Base-by-base conservation (phyloP, 2,888 invertebrate genomes). In the Cactoblastis cactorum region DNA sequence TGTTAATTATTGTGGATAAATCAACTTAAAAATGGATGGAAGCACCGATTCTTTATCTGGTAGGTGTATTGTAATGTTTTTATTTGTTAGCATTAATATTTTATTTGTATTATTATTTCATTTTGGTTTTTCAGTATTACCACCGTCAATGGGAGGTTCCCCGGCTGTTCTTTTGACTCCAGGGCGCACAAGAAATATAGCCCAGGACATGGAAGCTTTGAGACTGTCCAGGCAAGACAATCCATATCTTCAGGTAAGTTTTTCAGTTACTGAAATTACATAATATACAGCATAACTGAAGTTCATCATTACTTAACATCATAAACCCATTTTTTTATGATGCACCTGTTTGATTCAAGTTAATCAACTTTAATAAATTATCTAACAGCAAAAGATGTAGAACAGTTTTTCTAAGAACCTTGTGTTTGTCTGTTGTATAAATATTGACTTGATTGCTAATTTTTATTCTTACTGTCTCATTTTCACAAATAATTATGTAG, bases 151-250 rank as follows among this genome's bases (percentile, higher is more conserved):
- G 70, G 71, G 75, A 41, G 71, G 80, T 5, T 83, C 88, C 11
- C 65, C 95, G 32, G 92, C 94, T 47, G 89, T 94, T 54, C 91
- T 94, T 37, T 77, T 94, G 59, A 94, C 94, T 60, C 95, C 95
- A 46, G 95, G 95, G 15, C 89, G 94, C 58, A 93, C 94, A 55
- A 90, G 95, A 61, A 94, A 95, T 80, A 94, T 95, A 67, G 95
- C 95, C 67, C 94, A 95, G 80, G 96, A 96, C 71, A 95, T 96
- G 95, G 95, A 95, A 76, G 94, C 95, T 18, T 85, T 96, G 38
- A 91, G 95, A 66, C 90, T 95, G 41, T 95, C 95, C 6, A 90
- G 96, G 54, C 95, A 95, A 80, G 96, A 96, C 79, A 96, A 96
- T 83, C 96, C 96, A 1, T 95, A 95, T 74, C 85, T 96, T 55